These are phyloP conservation scores for Limenitis camilla DNA, from an alignment of 2,888 invertebrate species.

Conservation along the genomic window DNA sequence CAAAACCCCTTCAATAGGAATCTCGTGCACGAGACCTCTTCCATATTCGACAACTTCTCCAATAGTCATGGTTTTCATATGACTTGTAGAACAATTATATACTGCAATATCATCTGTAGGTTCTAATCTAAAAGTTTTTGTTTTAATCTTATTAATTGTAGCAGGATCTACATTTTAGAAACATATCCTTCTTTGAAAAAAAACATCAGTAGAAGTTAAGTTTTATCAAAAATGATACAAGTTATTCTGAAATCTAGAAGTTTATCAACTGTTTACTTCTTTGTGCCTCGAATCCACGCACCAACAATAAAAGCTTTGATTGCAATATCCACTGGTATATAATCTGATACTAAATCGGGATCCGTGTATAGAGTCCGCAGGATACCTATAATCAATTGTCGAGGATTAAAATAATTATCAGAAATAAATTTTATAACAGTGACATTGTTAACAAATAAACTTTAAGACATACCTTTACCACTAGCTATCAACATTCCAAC, in stretches of 20 bases:
- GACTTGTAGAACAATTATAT: slow-evolving; percentile 87
- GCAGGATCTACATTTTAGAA: too few relatives aligned
- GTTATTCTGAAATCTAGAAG: not conserved
- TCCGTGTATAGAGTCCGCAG: slow-evolving; percentile 79
- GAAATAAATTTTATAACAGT: too few relatives aligned
- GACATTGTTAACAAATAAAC: not conserved
- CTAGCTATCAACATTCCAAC: slow-evolving; percentile 81
- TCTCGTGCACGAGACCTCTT: slow-evolving; percentile 56
- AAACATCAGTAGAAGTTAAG: too few relatives aligned
- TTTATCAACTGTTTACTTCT: slow-evolving; percentile 43
- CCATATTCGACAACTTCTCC: slow-evolving; percentile 76
- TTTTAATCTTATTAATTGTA: too few relatives aligned
- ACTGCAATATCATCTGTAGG: slow-evolving; percentile 71
- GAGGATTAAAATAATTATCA: too few relatives aligned
- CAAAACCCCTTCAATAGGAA: slow-evolving; percentile 81
- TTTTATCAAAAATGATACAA: not conserved
- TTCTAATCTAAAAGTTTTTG: slow-evolving; percentile 33
- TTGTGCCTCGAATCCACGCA: slow-evolving; percentile 78
- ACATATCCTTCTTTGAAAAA: too few relatives aligned
- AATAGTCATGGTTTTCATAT: slow-evolving; percentile 79
- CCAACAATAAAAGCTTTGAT: slow-evolving; percentile 81
- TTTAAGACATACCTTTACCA: slow-evolving; percentile 44
- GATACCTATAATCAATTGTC: slow-evolving; percentile 66
- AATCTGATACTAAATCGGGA: slow-evolving; percentile 77
- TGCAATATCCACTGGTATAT: slow-evolving; percentile 86